phyloP scores from a whole-genome alignment of 2,113 vertebrate species.

The Protobothrops mucrosquamatus region DNA sequence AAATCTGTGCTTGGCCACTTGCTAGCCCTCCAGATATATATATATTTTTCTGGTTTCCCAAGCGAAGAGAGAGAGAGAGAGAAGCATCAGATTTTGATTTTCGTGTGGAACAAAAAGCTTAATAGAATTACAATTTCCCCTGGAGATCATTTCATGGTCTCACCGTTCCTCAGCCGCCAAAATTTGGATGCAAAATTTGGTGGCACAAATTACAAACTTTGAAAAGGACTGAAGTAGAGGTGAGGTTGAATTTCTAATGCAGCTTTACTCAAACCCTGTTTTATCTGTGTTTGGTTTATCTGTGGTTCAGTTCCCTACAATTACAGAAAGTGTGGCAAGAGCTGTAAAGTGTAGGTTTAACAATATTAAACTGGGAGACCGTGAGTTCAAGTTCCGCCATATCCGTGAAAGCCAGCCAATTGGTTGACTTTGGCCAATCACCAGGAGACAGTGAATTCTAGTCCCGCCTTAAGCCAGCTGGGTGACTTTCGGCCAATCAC shows the following conservation, averaged over 20 bases:
- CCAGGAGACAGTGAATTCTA: too few relatives aligned
- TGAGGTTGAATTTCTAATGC: background rate
- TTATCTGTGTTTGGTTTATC: background rate
- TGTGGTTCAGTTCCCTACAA: background rate
- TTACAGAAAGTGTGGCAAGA: background rate
- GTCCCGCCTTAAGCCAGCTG: too few relatives aligned
- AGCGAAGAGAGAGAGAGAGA: background rate
- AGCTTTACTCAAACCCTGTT: background rate
- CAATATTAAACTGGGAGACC: too few relatives aligned
- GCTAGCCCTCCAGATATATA: background rate
- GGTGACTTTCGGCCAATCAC: too few relatives aligned
- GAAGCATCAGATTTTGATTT: background rate
- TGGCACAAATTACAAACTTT: background rate
- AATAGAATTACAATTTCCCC: background rate
- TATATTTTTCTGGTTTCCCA: background rate
- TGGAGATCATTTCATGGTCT: background rate
- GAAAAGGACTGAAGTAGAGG: background rate
- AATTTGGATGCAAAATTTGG: background rate
- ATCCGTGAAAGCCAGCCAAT: too few relatives aligned
- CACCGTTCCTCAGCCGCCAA: background rate
- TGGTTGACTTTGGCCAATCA: too few relatives aligned
- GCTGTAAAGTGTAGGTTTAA: too few relatives aligned
- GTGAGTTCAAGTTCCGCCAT: too few relatives aligned
- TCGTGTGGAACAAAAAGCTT: background rate
- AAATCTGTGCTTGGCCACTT: background rate